Percentiles rank a stretch among this genome's conserved stretches.
phyloP scores from a whole-genome alignment of 2,113 vertebrate genomes.

The Mormoops blainvillei region DNA sequence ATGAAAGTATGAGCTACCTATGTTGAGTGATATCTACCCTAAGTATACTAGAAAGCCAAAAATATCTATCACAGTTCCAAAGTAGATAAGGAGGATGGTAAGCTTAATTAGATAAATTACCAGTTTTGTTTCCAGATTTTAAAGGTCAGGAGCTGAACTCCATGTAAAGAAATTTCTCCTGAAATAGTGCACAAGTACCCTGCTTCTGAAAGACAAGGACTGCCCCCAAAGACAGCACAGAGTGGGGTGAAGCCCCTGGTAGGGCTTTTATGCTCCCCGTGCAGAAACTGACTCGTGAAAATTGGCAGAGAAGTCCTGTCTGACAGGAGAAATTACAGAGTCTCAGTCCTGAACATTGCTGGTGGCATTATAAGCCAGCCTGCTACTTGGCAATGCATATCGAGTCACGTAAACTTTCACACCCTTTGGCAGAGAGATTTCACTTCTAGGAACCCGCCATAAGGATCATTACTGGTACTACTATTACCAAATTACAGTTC shows the following conservation, averaged over 20 bases:
- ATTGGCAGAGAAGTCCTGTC: neutral
- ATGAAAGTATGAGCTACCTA: neutral
- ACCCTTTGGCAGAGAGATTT: conserved; percentile 16
- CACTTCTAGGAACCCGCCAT: neutral
- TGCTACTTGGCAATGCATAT: neutral
- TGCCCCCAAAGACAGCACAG: neutral
- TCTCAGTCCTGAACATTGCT: neutral
- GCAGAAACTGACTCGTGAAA: neutral
- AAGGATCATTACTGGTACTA: neutral
- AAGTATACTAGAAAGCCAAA: neutral
- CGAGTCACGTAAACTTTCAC: conserved; percentile 8
- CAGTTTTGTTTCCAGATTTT: neutral
- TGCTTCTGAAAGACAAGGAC: neutral
- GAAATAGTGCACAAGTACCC: neutral
- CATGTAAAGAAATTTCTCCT: neutral
- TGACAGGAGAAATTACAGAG: neutral
- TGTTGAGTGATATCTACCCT: neutral
- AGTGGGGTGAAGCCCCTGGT: neutral
- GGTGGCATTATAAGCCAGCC: neutral
- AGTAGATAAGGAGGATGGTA: neutral
- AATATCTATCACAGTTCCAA: neutral
- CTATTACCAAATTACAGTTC: neutral
- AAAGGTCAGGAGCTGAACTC: neutral
- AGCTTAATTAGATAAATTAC: neutral
- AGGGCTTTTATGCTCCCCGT: neutral